Base-by-base conservation (phyloP, 2,888 invertebrate genomes). In the Plebejus anna region DNA sequence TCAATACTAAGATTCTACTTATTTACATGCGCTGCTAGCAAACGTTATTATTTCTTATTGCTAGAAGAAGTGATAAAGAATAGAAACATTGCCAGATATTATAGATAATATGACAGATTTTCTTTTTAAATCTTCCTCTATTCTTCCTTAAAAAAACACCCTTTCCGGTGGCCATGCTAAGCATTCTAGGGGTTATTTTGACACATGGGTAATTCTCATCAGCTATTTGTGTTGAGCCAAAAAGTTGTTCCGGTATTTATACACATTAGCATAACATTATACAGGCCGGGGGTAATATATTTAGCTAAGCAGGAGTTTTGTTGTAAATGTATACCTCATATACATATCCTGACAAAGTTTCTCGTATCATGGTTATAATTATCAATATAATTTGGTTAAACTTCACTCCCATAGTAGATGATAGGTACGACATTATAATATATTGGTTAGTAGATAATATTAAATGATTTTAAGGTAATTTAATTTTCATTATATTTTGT, bases 251-350 rank as follows among this genome's bases (percentile, higher is more conserved):
- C 32, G 13, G 66, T 66, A 66, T 32, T 32, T 36, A 66, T 36
- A 16, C 32, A 32, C 32, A 66, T 66, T 66, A 66, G 13, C 32
- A 66, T 66, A 66, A 66, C 32, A 66, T 66, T 66, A 66, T 66
- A 66, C 66, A 13, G 66, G 28, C 1, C 0, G 32, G 66, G 66
- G 32, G 16, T 4, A 66, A 66, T 16, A 66, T 66, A 66, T 66
- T 66, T 66, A 66, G 66, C 16, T 66, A 66, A 32, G 66, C 66
- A 13, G 32, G 13, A 32, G 32, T 36, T 66, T 16, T 36, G 66
- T 66, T 66, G 13, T 32, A 13, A 32, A 66, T 32, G 32, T 32
- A 66, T 32, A 32, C 13, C 51, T 73, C 22, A 11, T 51, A 73
- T 51, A 28, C 38, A 73, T 73, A 73, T 3, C 66, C 61, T 61